Evolutionary conservation across 2,797 vertebrate genomes (phyloP).

Genomic region (Myotis findleyi): DNA sequence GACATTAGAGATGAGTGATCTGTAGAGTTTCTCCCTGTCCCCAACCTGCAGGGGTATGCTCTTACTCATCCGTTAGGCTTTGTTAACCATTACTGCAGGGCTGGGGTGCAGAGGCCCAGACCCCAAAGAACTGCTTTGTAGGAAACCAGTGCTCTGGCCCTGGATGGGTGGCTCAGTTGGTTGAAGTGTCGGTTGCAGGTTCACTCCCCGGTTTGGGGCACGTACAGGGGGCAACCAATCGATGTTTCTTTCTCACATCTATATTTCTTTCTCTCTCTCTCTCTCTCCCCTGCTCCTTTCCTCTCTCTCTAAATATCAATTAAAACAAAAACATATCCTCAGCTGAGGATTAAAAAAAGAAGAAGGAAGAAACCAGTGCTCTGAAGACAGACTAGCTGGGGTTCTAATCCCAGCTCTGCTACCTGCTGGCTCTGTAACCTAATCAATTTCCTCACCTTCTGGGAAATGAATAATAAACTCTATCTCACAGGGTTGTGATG

Average conservation of each 20-base stretch:
- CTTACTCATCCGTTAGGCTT: not conserved
- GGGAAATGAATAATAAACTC: not conserved
- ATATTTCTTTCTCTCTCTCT: not conserved
- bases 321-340: not conserved
- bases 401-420: not conserved
- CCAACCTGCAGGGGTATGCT: not conserved
- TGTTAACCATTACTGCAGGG: constrained; percentile 48
- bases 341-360: not conserved
- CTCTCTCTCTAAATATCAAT: not conserved
- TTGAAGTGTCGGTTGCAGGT: not conserved
- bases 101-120: not conserved
- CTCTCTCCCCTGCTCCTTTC: not conserved
- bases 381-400: not conserved
- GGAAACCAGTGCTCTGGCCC: not conserved
- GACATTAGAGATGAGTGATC: not conserved
- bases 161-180: not conserved
- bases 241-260: not conserved
- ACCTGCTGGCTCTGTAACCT: not conserved
- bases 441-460: not conserved
- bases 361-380: not conserved
- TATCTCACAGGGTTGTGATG: accelerated
- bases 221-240: not conserved
- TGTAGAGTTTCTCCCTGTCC: not conserved
- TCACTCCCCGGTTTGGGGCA: not conserved
- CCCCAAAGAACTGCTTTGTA: not conserved